Evolutionary conservation across 1,140 invertebrate genomes (phyloP), one percentile per base, ranked within the genome.

Genomic region (Bombus difficillimus): DNA sequence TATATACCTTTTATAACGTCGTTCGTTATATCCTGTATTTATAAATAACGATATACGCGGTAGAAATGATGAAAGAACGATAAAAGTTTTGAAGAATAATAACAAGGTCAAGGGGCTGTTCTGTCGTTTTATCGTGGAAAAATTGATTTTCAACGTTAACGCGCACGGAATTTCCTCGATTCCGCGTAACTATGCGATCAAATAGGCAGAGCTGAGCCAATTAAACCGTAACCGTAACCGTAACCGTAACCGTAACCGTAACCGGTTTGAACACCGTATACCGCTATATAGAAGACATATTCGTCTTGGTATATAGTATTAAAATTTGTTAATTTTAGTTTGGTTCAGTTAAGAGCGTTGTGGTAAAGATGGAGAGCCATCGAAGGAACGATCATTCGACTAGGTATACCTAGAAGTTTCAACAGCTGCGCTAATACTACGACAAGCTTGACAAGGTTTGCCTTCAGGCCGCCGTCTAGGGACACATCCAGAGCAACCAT

Each of bases 381-480:
- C 47, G 18, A 53, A 53, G 9, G 3, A 28, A 15, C 12, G 1
- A 57, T 59, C 28, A 5, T n/a, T 6, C 12, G 4, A 39, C 13
- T 59, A 28, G 25, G 3, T 6, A n/a, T 85, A 93, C 93, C 93
- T 94, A 86, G 93, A 92, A 85, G 92, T 92, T 93, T 94, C 94
- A 91, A 95, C 92, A 90, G 94, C 92, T 89, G 94, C 93, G 91
- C 94, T 95, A 92, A 95, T 95, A 91, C 94, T 94, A 90, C 93
- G 92, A 87, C 93, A 94, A 84, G 91, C 88, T 90, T 92, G 90
- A 80, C 94, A 93, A 68, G 92, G 90, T 89, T 90, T 92, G 39
- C 91, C 87, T 72, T 90, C 90, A 59, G 91, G 79, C 79, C 94
- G 94, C 92, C 94, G 94, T 86, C 94, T 93, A 71, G 94, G 94